Percentiles rank a stretch among this genome's conserved stretches.
These are phyloP conservation scores for Chondrosia reniformis DNA, from an alignment of 37 sponge, comb jelly and placozoan species.

Conservation along the genomic window DNA sequence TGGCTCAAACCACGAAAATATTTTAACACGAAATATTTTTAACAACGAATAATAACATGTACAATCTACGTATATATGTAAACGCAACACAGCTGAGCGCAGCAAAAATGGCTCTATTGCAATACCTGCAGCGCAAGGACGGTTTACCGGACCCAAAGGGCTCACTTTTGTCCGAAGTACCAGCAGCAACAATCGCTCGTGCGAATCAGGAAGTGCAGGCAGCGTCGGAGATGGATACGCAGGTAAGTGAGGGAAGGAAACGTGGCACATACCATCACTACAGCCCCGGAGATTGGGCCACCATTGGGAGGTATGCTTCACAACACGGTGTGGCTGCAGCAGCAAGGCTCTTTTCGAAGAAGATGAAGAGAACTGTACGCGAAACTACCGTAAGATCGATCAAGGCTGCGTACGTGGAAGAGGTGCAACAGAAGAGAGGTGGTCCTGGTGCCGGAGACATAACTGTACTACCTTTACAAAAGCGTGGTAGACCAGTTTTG, in stretches of 20 bases:
- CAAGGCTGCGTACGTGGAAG: slow-evolving; percentile 2
- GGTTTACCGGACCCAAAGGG: slow-evolving; percentile 4
- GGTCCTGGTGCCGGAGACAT: background rate
- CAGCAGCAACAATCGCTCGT: background rate
- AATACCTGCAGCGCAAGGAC: slow-evolving; percentile 7
- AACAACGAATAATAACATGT: too few relatives aligned
- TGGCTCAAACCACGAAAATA: too few relatives aligned
- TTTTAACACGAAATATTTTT: too few relatives aligned
- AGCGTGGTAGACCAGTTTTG: slow-evolving; percentile 33
- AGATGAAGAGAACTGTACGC: background rate
- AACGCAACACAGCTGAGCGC: too few relatives aligned
- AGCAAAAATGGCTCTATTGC: slow-evolving; percentile 20
- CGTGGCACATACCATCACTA: slow-evolving; percentile 8
- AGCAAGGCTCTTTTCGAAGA: slow-evolving; percentile 11
- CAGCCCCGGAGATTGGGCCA: background rate
- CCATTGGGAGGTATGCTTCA: slow-evolving; percentile 20
- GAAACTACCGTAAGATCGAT: slow-evolving; percentile 22
- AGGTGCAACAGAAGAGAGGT: background rate
- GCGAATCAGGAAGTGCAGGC: slow-evolving; percentile 8
- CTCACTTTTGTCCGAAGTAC: background rate
- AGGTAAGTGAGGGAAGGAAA: background rate
- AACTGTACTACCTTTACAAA: background rate
- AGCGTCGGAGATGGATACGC: background rate
- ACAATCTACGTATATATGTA: too few relatives aligned
- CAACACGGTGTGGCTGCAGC: slow-evolving; percentile 30